Percentiles rank a stretch among this genome's conserved stretches.
Conservation (phyloP, 2,113 vertebrate genomes). For the Cochlearius cochlearius region DNA sequence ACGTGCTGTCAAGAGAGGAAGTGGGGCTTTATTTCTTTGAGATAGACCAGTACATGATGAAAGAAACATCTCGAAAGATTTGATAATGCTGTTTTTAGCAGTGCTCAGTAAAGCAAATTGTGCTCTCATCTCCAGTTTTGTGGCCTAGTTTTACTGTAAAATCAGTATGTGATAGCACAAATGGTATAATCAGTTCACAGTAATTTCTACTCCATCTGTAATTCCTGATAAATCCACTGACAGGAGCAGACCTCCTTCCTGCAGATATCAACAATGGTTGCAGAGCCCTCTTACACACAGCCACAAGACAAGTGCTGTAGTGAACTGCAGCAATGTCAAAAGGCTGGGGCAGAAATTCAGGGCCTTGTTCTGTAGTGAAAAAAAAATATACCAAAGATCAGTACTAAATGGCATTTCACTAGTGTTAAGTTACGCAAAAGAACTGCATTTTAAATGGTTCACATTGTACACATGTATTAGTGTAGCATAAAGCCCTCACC, state of each 20-base stretch:
- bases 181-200: conserved; percentile 27
- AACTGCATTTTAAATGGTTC: background rate
- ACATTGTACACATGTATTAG: background rate
- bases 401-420: background rate
- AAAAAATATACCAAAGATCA: background rate
- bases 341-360: background rate
- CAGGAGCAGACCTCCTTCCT: conserved; percentile 1
- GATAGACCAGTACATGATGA: conserved; percentile 1
- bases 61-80: conserved; percentile 46
- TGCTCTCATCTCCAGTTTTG: conserved; percentile 16
- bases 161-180: conserved; percentile 48
- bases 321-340: background rate
- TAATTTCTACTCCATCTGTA: conserved; percentile 32
- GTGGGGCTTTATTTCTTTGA: conserved; percentile 64
- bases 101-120: conserved; percentile 14
- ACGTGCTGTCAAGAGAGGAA: conserved; percentile 57
- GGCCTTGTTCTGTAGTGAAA: background rate
- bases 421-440: background rate
- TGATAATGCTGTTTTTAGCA: conserved; percentile 58
- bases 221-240: conserved; percentile 32
- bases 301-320: background rate
- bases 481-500: background rate
- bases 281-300: background rate
- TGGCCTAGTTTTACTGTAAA: conserved; percentile 57
- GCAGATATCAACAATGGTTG: background rate